Conservation (phyloP, 1,140 invertebrate genomes). For the Drosophila pectinifera region DNA sequence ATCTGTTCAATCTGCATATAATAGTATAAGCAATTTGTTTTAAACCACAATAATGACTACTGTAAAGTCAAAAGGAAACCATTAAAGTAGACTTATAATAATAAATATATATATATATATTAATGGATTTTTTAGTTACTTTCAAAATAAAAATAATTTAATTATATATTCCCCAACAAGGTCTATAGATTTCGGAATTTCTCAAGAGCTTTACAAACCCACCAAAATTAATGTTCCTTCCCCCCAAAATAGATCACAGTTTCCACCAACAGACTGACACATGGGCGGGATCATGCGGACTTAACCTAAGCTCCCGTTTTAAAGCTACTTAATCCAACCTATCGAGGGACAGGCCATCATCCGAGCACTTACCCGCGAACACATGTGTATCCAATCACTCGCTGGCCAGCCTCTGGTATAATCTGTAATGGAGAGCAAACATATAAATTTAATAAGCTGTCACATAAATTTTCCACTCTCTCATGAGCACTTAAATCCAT, state of each 20-base stretch:
- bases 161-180: neutral
- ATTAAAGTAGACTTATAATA: too few relatives aligned
- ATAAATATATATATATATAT: too few relatives aligned
- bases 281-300: conserved; percentile 17
- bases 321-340: conserved; percentile 34
- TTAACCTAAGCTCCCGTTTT: conserved; percentile 37
- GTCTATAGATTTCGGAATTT: too few relatives aligned
- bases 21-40: neutral
- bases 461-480: conserved; percentile 68
- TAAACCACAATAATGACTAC: neutral
- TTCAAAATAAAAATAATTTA: too few relatives aligned
- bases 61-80: neutral
- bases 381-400: conserved; percentile 69
- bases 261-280: conserved; percentile 11
- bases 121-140: too few relatives aligned
- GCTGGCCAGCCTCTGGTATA: conserved; percentile 47
- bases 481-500: conserved; percentile 65
- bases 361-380: conserved; percentile 57
- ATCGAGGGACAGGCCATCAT: conserved; percentile 10
- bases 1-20: neutral
- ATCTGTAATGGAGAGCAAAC: conserved; percentile 79
- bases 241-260: conserved; percentile 11
- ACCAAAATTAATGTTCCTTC: neutral
- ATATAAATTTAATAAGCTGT: conserved; percentile 81
- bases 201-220: neutral